A percentile compares a stretch with the other conserved stretches of the same genome.
Conservation (phyloP, 1,140 invertebrate species). For the Tetragnatha versicolor region DNA sequence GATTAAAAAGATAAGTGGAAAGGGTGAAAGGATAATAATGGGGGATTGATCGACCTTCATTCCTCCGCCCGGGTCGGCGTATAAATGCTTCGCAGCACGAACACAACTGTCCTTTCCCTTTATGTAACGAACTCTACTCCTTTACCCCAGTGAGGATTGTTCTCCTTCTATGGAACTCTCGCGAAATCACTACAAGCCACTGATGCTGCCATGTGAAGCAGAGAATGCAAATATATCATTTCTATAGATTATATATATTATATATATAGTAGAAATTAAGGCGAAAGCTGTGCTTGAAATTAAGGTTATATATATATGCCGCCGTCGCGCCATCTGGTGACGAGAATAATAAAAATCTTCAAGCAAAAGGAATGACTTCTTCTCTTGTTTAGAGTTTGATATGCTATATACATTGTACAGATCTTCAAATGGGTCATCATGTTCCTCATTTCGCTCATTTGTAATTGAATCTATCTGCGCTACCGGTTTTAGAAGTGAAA, state of each 20-base stretch:
- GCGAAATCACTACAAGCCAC: constrained; percentile 35
- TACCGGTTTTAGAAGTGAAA: constrained; percentile 21
- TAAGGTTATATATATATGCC: constrained; percentile 55
- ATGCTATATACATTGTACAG: constrained; percentile 55
- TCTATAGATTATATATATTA: constrained; percentile 56
- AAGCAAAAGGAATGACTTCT: constrained; percentile 55
- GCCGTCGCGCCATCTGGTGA: constrained; percentile 54
- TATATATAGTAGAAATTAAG: constrained; percentile 55
- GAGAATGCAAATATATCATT: constrained; percentile 56
- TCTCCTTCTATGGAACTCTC: constrained; percentile 32
- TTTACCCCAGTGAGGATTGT: constrained; percentile 35
- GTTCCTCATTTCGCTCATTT: constrained; percentile 19
- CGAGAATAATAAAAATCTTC: constrained; percentile 55
- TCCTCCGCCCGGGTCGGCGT: constrained; percentile 28
- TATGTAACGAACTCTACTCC: constrained; percentile 8
- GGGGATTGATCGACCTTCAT: no score
- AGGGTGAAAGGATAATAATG: no score
- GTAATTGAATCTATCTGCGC: constrained; percentile 30
- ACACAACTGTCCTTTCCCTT: constrained; percentile 37
- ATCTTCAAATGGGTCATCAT: constrained; percentile 53
- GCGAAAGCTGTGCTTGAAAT: constrained; percentile 55
- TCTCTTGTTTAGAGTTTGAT: constrained; percentile 55
- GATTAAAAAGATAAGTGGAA: no score
- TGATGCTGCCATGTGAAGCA: constrained; percentile 54
- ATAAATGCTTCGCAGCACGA: constrained; percentile 53